These are phyloP conservation scores for Furcula furcula DNA, from an alignment of 2,888 invertebrate species.

Conservation along the genomic window DNA sequence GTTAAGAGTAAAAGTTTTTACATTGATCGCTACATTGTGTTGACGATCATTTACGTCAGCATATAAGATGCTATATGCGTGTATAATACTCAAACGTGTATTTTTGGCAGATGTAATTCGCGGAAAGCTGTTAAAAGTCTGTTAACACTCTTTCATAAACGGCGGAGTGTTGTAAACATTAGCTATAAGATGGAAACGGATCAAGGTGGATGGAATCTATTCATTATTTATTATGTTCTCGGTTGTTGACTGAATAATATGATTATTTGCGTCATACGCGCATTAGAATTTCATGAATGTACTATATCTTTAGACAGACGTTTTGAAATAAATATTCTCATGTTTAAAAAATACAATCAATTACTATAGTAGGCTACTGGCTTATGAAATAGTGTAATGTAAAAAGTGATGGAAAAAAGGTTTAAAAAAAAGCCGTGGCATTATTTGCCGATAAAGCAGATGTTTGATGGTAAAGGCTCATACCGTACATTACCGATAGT, in stretches of 20 bases:
- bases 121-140: slow-evolving; percentile 18
- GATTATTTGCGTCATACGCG: slow-evolving; percentile 55
- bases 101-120: slow-evolving; percentile 19
- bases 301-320: slow-evolving; percentile 3
- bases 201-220: slow-evolving; percentile 57
- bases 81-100: slow-evolving; percentile 21
- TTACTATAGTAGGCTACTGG: slow-evolving; percentile 4
- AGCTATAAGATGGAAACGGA: slow-evolving; percentile 51
- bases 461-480: too few relatives aligned
- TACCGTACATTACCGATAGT: too few relatives aligned
- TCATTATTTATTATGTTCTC: slow-evolving; percentile 45
- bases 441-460: too few relatives aligned
- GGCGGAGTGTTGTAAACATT: slow-evolving; percentile 28
- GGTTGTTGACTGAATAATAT: slow-evolving; percentile 56
- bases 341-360: background rate
- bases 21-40: too few relatives aligned
- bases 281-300: slow-evolving; percentile 46
- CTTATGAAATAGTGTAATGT: too few relatives aligned
- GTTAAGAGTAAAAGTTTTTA: too few relatives aligned
- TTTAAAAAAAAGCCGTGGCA: too few relatives aligned
- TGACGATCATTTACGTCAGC: too few relatives aligned
- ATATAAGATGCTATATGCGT: slow-evolving; percentile 5
- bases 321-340: slow-evolving; percentile 5
- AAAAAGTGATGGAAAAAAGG: too few relatives aligned
- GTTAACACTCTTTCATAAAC: slow-evolving; percentile 14